phyloP scores from a whole-genome alignment of 2,888 invertebrate species.

The Habroteleia sp. region DNA sequence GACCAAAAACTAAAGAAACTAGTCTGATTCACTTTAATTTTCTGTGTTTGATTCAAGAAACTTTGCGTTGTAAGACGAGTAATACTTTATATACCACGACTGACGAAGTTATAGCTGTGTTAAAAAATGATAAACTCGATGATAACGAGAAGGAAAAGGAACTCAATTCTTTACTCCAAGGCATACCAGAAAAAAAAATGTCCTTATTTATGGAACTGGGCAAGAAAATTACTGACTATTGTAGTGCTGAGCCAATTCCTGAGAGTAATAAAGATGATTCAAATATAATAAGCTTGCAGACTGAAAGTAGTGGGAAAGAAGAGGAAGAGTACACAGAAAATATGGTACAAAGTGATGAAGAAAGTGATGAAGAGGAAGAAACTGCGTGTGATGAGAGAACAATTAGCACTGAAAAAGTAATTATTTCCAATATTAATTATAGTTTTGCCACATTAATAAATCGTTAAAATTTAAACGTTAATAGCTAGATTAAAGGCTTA shows the following conservation, averaged over 20 bases:
- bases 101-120: slow-evolving; percentile 97
- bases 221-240: slow-evolving; percentile 99
- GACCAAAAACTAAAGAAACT: slow-evolving; percentile 98
- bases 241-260: slow-evolving; percentile 83
- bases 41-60: slow-evolving; percentile 97
- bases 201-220: slow-evolving; percentile 97
- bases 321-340: slow-evolving; percentile 98
- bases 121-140: slow-evolving; percentile 97
- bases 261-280: slow-evolving; percentile 98
- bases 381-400: slow-evolving; percentile 87
- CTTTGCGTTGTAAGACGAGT: slow-evolving; percentile 97
- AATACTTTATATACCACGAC: slow-evolving; percentile 99
- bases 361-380: slow-evolving; percentile 90
- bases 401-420: slow-evolving; percentile 86
- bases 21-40: slow-evolving; percentile 98
- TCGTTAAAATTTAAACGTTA: too few relatives aligned
- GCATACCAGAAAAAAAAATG: slow-evolving; percentile 94
- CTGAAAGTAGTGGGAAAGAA: slow-evolving; percentile 98
- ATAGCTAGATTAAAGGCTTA: too few relatives aligned
- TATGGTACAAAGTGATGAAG: slow-evolving; percentile 90
- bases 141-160: slow-evolving; percentile 96
- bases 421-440: too few relatives aligned
- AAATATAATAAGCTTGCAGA: slow-evolving; percentile 99
- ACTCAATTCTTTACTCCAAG: slow-evolving; percentile 92
- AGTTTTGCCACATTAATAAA: too few relatives aligned